Conservation (phyloP, 1,140 invertebrate species). For the Acromyrmex echinatior region DNA sequence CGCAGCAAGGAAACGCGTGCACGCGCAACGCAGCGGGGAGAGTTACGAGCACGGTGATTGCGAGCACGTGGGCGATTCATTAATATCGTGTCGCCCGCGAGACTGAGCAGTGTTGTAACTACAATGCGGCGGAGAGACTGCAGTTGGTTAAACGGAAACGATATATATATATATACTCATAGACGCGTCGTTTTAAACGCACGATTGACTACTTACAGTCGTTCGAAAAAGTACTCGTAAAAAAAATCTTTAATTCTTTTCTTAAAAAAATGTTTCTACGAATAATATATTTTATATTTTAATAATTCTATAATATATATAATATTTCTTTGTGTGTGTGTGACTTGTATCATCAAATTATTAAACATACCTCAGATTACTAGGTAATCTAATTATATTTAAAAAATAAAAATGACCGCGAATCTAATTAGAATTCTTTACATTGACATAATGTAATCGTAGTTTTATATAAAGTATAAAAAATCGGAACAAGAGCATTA, state of each 20-base stretch:
- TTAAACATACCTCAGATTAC: neutral
- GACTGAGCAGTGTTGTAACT: conserved; percentile 42
- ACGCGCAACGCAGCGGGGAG: conserved; percentile 20
- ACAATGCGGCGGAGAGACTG: conserved; percentile 17
- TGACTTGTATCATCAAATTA: neutral
- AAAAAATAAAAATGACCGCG: neutral
- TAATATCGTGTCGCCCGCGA: conserved; percentile 64
- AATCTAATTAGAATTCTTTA: neutral
- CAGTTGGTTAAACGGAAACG: conserved; percentile 3
- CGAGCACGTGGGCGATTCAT: conserved; percentile 76
- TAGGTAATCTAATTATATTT: neutral
- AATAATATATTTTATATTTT: neutral
- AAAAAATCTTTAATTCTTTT: neutral
- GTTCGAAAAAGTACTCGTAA: neutral
- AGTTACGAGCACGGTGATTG: conserved; percentile 66
- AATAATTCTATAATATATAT: neutral
- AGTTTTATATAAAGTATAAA: neutral
- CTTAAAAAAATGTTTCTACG: neutral
- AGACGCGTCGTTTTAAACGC: conserved; percentile 15
- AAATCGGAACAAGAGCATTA: neutral
- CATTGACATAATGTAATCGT: neutral
- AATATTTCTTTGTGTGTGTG: too few species aligned
- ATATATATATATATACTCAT: neutral
- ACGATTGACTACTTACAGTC: neutral
- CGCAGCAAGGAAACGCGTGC: conserved; percentile 11